These are phyloP conservation scores for Globodera ellingtonae DNA, from an alignment of 1,140 invertebrate genomes.

Conservation along the genomic window DNA sequence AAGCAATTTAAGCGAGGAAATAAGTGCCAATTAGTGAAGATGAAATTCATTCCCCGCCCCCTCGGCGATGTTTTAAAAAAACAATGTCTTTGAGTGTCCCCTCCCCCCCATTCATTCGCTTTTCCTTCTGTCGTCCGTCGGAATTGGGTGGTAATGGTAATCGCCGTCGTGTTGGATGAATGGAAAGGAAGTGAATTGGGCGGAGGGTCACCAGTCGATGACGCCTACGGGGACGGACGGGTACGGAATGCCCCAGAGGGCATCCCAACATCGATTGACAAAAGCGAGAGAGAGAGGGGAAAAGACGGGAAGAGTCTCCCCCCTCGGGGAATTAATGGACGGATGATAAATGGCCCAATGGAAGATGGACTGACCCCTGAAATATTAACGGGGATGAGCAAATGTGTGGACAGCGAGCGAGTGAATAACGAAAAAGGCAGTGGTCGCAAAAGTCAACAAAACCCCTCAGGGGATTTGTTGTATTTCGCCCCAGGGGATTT, in stretches of 20 bases:
- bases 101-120: not conserved
- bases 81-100: not conserved
- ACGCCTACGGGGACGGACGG: not conserved
- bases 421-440: not conserved
- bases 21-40: too few species aligned
- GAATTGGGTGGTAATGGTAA: conserved; percentile 11
- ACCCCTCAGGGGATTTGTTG: too few species aligned
- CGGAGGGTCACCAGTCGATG: not conserved
- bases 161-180: too few species aligned
- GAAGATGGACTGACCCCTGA: not conserved
- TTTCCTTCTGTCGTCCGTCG: not conserved
- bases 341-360: not conserved
- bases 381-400: too few species aligned
- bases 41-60: too few species aligned
- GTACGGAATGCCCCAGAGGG: conserved; percentile 5
- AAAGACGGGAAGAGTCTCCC: not conserved
- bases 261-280: not conserved
- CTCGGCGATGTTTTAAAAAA: too few species aligned
- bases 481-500: too few species aligned
- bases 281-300: not conserved
- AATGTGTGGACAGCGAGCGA: not conserved
- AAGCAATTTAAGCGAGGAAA: too few species aligned
- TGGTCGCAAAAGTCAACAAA: too few species aligned
- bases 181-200: not conserved
- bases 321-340: not conserved